Conservation (phyloP, 2,113 vertebrate species). For the Xenus cinereus region DNA sequence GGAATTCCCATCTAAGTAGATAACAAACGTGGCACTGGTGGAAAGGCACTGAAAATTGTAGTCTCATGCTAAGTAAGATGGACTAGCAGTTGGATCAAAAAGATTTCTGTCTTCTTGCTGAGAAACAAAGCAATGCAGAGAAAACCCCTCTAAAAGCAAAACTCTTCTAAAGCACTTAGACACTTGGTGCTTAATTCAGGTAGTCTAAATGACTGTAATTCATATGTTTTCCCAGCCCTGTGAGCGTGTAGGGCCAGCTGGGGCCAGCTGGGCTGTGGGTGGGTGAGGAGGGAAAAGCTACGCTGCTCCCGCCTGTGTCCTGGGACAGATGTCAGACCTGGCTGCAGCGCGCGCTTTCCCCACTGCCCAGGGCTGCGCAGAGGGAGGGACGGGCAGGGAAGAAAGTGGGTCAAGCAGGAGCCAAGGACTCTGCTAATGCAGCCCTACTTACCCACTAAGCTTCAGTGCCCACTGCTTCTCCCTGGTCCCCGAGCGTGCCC, state of each 20-base stretch:
- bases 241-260: not conserved
- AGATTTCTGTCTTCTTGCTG: not conserved
- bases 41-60: not conserved
- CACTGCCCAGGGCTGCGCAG: fast-evolving
- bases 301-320: not conserved
- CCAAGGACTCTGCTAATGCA: not conserved
- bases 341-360: fast-evolving
- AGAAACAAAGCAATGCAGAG: not conserved
- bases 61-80: not conserved
- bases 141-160: not conserved
- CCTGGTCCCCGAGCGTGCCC: fast-evolving
- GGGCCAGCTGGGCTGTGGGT: not conserved
- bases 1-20: not conserved
- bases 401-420: not conserved
- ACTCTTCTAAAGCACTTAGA: not conserved
- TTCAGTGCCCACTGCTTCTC: fast-evolving
- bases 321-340: not conserved
- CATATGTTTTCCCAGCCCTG: not conserved
- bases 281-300: not conserved
- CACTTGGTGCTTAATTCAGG: constrained; percentile 48
- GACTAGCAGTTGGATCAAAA: not conserved
- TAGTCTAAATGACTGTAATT: constrained; percentile 15
- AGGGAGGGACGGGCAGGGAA: not conserved
- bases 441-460: not conserved
- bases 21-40: not conserved